phyloP scores from a whole-genome alignment of 2,113 vertebrate species.

The Cyphomyrus discorhynchus region DNA sequence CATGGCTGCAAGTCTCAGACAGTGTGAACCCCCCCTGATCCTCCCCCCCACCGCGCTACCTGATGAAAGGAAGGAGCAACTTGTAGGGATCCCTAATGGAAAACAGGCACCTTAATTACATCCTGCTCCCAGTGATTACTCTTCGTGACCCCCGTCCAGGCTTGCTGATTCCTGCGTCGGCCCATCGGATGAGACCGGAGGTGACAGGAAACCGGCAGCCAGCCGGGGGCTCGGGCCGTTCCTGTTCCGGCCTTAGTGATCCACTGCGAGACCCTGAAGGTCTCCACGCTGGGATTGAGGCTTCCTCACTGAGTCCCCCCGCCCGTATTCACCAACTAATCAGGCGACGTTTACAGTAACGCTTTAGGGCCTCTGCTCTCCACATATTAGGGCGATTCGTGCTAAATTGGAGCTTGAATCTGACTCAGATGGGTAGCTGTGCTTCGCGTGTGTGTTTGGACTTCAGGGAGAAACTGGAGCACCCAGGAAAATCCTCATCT shows the following conservation, averaged over 20 bases:
- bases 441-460: neutral
- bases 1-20: neutral
- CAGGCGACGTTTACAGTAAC: neutral
- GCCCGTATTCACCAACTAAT: neutral
- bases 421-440: neutral
- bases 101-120: constrained; percentile 18
- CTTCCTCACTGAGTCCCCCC: neutral
- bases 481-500: neutral
- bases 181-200: neutral
- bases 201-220: neutral
- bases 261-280: neutral
- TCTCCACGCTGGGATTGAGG: neutral
- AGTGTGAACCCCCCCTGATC: neutral
- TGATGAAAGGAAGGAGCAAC: neutral
- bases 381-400: neutral
- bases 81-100: neutral
- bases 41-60: neutral
- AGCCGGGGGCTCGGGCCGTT: neutral
- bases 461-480: neutral
- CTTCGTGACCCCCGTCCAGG: neutral
- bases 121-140: constrained; percentile 4
- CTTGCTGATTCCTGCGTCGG: neutral
- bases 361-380: neutral
- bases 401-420: constrained; percentile 1
- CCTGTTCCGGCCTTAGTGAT: neutral